Evolutionary conservation across 1,140 invertebrate species (phyloP).

Genomic region (Proctacanthus coquilletti): DNA sequence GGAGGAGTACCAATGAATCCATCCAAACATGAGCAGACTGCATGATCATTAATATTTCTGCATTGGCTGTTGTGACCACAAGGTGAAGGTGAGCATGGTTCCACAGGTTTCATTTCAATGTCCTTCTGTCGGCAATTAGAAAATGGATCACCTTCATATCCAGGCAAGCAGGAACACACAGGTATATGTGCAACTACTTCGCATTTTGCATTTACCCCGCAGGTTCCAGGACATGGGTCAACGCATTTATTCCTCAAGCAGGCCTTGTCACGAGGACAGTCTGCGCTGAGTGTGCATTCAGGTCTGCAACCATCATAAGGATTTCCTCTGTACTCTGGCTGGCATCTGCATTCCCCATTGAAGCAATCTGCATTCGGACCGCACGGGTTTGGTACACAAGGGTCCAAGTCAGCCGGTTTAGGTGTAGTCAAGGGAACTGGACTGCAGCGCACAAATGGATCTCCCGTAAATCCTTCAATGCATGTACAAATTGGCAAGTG

Average conservation of each 20-base stretch:
- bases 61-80: constrained; percentile 63
- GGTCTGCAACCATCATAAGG: constrained; percentile 65
- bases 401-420: constrained; percentile 27
- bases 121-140: constrained; percentile 42
- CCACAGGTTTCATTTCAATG: constrained; percentile 46
- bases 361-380: constrained; percentile 70
- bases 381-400: constrained; percentile 64
- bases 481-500: constrained; percentile 58
- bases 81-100: constrained; percentile 53
- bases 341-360: constrained; percentile 55
- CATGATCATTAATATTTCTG: constrained; percentile 47
- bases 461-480: constrained; percentile 45
- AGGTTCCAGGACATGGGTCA: constrained; percentile 66
- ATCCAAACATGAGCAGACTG: constrained; percentile 61
- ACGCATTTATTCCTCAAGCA: constrained; percentile 67
- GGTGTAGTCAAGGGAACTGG: constrained; percentile 21
- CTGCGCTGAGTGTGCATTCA: constrained; percentile 64
- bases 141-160: constrained; percentile 68
- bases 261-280: constrained; percentile 63
- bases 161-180: constrained; percentile 56
- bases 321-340: constrained; percentile 67
- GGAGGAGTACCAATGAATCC: constrained; percentile 63
- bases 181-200: constrained; percentile 73
- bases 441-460: constrained; percentile 50
- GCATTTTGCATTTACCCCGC: constrained; percentile 70